A percentile compares a stretch with the other conserved stretches of the same genome.
phyloP scores from a whole-genome alignment of 2,113 vertebrate species.

The Varanus salvator region DNA sequence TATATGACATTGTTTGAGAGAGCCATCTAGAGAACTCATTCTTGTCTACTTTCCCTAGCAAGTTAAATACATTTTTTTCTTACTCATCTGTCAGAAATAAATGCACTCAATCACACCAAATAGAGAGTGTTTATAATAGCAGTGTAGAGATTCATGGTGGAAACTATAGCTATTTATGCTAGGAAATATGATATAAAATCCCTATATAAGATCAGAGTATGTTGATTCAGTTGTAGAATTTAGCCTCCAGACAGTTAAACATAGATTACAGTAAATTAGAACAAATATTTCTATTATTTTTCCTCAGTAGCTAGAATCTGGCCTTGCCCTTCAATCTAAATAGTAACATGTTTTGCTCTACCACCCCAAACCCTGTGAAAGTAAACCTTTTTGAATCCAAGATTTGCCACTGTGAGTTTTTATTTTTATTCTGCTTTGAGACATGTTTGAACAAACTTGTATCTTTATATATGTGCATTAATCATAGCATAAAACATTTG shows the following conservation, averaged over 20 bases:
- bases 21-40: conserved; percentile 47
- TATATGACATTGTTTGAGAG: conserved; percentile 42
- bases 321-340: background rate
- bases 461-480: background rate
- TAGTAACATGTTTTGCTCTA: conserved; percentile 30
- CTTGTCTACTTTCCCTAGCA: conserved; percentile 26
- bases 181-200: conserved; percentile 46
- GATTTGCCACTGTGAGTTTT: background rate
- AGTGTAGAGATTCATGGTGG: background rate
- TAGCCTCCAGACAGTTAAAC: conserved; percentile 37
- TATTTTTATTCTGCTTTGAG: background rate
- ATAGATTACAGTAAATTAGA: conserved; percentile 40
- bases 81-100: conserved; percentile 29
- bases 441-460: background rate
- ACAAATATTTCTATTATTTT: conserved; percentile 43
- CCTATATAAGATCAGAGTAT: conserved; percentile 46
- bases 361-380: background rate
- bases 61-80: conserved; percentile 23
- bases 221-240: conserved; percentile 58
- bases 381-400: background rate
- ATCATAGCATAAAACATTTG: background rate
- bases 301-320: background rate
- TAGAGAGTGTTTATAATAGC: conserved; percentile 38
- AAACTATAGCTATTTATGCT: conserved; percentile 37
- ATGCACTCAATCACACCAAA: conserved; percentile 5